Conservation (phyloP, 2,797 vertebrate species). For the Gallinago nigripennis region DNA sequence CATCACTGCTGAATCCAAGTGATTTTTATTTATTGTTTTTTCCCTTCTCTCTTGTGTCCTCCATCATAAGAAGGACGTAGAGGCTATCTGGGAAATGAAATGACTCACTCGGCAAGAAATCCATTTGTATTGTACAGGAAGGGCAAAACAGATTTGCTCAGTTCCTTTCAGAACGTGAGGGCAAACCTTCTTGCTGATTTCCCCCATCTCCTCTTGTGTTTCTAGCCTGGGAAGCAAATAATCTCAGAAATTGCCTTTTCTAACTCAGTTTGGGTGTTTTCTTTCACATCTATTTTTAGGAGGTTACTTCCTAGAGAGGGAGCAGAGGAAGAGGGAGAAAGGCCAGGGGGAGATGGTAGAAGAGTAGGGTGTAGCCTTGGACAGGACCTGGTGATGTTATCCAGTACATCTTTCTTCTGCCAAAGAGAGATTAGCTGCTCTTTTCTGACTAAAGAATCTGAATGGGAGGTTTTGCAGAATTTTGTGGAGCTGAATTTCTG, state of each 20-base stretch:
- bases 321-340: neutral
- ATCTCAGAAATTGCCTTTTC: neutral
- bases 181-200: neutral
- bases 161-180: neutral
- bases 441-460: neutral
- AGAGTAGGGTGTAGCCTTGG: neutral
- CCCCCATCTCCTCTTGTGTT: neutral
- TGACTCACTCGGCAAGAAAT: conserved; percentile 9
- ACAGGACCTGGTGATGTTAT: neutral
- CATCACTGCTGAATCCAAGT: neutral
- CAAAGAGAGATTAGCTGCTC: neutral
- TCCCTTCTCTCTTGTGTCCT: neutral
- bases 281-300: neutral
- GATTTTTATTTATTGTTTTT: conserved; percentile 38
- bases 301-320: neutral
- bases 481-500: neutral
- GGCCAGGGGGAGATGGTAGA: neutral
- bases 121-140: neutral
- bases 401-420: neutral
- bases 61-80: neutral
- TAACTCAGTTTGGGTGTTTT: neutral
- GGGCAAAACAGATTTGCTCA: neutral
- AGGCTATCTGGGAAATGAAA: conserved; percentile 37
- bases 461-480: neutral
- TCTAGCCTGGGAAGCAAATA: neutral